Evolutionary conservation across 1,140 invertebrate species (phyloP), one percentile per base, ranked within the genome.

Genomic region (Antheraea mylitta): DNA sequence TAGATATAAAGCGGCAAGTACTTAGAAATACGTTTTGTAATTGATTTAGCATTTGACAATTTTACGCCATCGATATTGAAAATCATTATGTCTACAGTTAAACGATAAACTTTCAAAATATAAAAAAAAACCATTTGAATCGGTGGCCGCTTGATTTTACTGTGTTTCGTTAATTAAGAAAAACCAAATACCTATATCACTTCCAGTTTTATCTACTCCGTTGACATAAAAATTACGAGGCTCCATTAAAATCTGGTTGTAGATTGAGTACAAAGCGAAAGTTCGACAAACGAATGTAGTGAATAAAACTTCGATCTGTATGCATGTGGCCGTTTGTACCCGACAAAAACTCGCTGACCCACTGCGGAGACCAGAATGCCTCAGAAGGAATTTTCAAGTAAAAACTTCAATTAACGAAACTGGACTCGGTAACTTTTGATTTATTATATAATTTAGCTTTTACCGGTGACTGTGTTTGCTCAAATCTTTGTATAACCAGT

Each of bases 341-440:
- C 45, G 64, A 78, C 69, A 82, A 84, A 80, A 84, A 84, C 82
- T 73, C 18, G 80, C 70, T 82, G 82, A 79, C 82, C 80, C 76
- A 84, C 18, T 77, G 45, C 60, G 69, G 65, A 22, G 37, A 18
- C 36, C 16, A 22, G 18, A 53, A 61, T 11, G 42, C 38, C 37
- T 64, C 59, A 63, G 45, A 36, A 8, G 61, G 64, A 5, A 70
- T 66, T 42, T 30, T 30, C 16, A 66, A 67, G 45, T 66, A 67
- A 67, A 64, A 67, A 67, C 45, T 30, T 45, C 58, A 58, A 18
- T 16, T n/a, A 53, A 53, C 18, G 30, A 63, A 63, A 30, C 61
- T 53, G 45, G 45, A 53, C 13, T 53, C 13, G 16, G 45, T n/a
- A 16, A 2, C 45, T 13, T 16, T 53, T 53, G 16, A n/a, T 53